Evolutionary conservation across 2,113 vertebrate genomes (phyloP), one percentile per base, ranked within the genome.

Genomic region (Tragelaphus strepsiceros): DNA sequence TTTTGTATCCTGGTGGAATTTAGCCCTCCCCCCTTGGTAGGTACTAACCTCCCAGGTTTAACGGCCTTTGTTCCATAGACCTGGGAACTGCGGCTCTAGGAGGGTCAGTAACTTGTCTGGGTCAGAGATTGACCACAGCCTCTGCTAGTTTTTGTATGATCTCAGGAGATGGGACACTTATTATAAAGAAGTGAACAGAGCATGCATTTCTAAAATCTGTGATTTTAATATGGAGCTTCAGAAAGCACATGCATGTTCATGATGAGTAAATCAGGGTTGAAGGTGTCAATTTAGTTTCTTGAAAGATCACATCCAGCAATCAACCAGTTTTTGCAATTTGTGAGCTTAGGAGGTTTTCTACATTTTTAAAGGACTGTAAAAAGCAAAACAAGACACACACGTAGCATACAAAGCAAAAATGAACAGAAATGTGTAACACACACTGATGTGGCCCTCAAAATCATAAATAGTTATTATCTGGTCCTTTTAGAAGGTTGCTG

Each of bases 51-150:
- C 84, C 26, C 13, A 4, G 21, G 6, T 6, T 6, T 32, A 12
- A 3, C 1, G 4, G 6, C 22, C 71, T 51, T 43, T 6, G 26
- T 17, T 16, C 21, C 14, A 7, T 0, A 71, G 74, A 59, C 17
- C 1, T 0, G 3, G 21, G 56, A n/a, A 3, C 32, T 28, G 78
- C 46, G 7, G 35, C 51, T 77, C 74, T 3, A 54, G 39, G 24
- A 35, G 5, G 74, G 30, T 8, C 35, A 19, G 77, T 0, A 13
- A 10, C 12, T 43, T 4, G 15, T 28, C 13, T 0, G 0, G 5
- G 21, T 22, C 26, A 7, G 64, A 82, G 32, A 24, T 21, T 0
- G 3, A 39, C 24, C 78, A 22, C 9, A 12, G 26, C 49, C 54
- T n/a, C 19, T 2, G 81, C 46, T 64, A 39, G n/a, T 14, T 12